A percentile compares a stretch with the other conserved stretches of the same genome.
These are phyloP conservation scores for Hyposoter didymator DNA, from an alignment of 2,888 invertebrate genomes.

Conservation along the genomic window DNA sequence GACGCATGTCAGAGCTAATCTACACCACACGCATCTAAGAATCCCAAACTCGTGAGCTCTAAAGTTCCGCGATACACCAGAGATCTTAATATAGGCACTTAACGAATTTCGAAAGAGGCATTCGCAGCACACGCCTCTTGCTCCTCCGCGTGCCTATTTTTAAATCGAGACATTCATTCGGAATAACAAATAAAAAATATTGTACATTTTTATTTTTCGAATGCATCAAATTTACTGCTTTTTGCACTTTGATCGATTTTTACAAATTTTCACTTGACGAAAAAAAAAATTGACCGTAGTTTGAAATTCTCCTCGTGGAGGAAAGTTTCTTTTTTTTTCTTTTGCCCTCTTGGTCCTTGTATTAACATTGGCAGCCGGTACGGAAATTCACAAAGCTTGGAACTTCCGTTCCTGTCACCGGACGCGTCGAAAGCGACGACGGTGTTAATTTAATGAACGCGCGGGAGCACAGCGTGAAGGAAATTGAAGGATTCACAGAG, in stretches of 20 bases:
- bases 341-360: slow-evolving; percentile 1
- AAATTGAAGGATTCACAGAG: slow-evolving; percentile 47
- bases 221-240: background rate
- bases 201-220: background rate
- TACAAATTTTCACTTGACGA: background rate
- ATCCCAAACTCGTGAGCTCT: background rate
- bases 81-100: slow-evolving; percentile 59
- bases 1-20: slow-evolving; percentile 56
- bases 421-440: slow-evolving; percentile 46
- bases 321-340: background rate
- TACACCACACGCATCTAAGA: background rate
- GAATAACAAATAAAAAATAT: slow-evolving; percentile 10
- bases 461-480: slow-evolving; percentile 45
- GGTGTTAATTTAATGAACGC: slow-evolving; percentile 64
- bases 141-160: background rate
- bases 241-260: background rate
- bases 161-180: background rate
- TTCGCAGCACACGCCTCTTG: background rate
- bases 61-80: slow-evolving; percentile 16
- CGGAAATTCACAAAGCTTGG: slow-evolving; percentile 56
- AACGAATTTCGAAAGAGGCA: slow-evolving; percentile 19
- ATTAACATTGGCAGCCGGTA: slow-evolving; percentile 37
- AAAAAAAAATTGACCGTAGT: too few relatives aligned
- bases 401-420: slow-evolving; percentile 45
- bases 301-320: slow-evolving; percentile 18